These are phyloP conservation scores for Zalophus californianus DNA, from an alignment of 2,797 vertebrate species.

Conservation along the genomic window DNA sequence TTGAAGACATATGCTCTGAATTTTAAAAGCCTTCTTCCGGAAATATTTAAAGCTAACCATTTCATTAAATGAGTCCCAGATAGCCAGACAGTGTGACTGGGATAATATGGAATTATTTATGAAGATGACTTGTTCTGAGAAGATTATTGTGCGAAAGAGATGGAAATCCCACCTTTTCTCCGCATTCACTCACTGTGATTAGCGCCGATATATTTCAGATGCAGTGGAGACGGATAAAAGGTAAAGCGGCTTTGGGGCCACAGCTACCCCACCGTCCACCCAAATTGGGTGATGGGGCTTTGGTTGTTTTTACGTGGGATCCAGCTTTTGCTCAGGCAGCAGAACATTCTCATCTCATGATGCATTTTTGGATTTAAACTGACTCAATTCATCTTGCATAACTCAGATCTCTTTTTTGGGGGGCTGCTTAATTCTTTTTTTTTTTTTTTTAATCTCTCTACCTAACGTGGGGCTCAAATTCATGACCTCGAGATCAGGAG, in stretches of 20 bases:
- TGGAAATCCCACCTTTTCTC: neutral
- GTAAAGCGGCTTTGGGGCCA: neutral
- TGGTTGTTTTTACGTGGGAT: no score
- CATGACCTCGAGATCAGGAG: neutral
- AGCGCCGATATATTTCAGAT: neutral
- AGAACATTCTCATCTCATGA: rapidly evolving
- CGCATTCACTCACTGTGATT: neutral
- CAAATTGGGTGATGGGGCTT: neutral
- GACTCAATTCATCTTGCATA: neutral
- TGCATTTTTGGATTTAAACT: neutral
- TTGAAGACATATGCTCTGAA: slow-evolving; percentile 35
- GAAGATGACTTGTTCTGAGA: slow-evolving; percentile 37
- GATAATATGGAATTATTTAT: slow-evolving; percentile 44
- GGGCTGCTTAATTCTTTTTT: neutral
- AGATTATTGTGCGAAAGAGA: neutral
- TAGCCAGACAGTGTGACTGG: neutral
- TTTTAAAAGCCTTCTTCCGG: slow-evolving; percentile 54
- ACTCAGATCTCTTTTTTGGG: neutral
- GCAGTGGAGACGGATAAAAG: neutral
- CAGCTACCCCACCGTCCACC: rapidly evolving
- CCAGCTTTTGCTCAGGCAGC: neutral
- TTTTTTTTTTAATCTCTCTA: neutral
- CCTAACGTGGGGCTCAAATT: neutral
- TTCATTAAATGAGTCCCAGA: slow-evolving; percentile 30
- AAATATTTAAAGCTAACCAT: slow-evolving; percentile 42